phyloP scores from a whole-genome alignment of 2,113 vertebrate genomes.

The Lycaon pictus region DNA sequence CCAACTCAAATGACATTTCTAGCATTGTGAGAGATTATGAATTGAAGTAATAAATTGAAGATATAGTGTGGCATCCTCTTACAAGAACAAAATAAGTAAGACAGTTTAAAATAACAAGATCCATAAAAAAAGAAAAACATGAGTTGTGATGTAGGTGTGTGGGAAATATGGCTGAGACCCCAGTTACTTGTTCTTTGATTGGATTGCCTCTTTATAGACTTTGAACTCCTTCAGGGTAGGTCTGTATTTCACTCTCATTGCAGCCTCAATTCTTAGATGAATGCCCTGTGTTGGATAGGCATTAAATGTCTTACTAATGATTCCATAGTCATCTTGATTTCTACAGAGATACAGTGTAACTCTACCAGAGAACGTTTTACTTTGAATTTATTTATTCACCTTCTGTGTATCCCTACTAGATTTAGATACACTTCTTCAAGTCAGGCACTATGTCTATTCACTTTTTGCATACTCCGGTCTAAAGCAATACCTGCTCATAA shows the following conservation, averaged over 20 bases:
- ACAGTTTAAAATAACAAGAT: neutral
- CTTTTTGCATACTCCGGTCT: neutral
- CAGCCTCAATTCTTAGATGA: neutral
- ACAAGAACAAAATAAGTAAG: constrained; percentile 14
- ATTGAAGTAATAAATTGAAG: constrained; percentile 3
- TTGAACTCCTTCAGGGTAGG: neutral
- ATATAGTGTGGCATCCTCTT: neutral
- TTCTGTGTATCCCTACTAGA: neutral
- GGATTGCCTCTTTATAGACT: neutral
- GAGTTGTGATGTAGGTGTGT: neutral
- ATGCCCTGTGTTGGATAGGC: neutral
- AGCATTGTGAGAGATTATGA: constrained; percentile 6
- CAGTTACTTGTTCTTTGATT: neutral
- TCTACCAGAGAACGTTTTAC: neutral
- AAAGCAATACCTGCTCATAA: neutral
- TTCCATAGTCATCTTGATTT: neutral
- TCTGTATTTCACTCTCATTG: neutral
- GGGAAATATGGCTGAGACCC: neutral
- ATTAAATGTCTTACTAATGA: neutral
- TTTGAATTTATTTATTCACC: neutral
- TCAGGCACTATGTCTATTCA: neutral
- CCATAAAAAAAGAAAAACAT: neutral
- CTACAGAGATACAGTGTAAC: neutral
- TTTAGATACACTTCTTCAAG: neutral
- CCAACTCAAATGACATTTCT: neutral